These are phyloP conservation scores for Rhabditophanes sp. DNA, from an alignment of 2,888 invertebrate species.

Conservation along the genomic window DNA sequence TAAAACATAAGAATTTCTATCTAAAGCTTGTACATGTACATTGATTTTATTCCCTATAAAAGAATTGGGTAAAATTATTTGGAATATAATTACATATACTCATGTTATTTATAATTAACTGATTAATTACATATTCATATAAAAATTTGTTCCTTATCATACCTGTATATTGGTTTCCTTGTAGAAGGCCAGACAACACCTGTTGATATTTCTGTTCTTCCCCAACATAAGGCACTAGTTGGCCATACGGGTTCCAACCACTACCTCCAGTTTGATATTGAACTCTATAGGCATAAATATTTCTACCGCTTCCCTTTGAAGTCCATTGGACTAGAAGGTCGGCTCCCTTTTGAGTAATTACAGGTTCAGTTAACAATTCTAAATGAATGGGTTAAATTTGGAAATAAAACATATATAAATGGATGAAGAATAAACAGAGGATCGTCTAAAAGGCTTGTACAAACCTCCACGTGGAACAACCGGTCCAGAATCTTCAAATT, in stretches of 20 bases:
- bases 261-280: conserved; percentile 28
- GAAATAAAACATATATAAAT: too few relatives aligned
- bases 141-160: too few relatives aligned
- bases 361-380: conserved; percentile 40
- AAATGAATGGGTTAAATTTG: conserved; percentile 10
- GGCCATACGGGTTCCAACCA: conserved; percentile 40
- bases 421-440: too few relatives aligned
- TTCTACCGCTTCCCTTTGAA: conserved; percentile 37
- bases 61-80: conserved; percentile 1
- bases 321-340: conserved; percentile 36
- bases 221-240: conserved; percentile 38
- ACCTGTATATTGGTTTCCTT: conserved; percentile 33
- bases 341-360: conserved; percentile 24
- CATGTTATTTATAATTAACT: neutral
- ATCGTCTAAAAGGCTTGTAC: too few relatives aligned
- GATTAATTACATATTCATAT: too few relatives aligned
- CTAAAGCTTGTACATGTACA: conserved; percentile 31
- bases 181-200: conserved; percentile 27
- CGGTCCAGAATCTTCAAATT: too few relatives aligned
- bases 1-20: conserved; percentile 42
- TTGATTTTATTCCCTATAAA: conserved; percentile 6
- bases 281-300: conserved; percentile 40
- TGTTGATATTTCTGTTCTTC: conserved; percentile 36
- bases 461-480: conserved; percentile 8
- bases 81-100: neutral